Evolutionary conservation across 2,797 vertebrate genomes (phyloP).

Genomic region (Muraenolepis orangiensis): DNA sequence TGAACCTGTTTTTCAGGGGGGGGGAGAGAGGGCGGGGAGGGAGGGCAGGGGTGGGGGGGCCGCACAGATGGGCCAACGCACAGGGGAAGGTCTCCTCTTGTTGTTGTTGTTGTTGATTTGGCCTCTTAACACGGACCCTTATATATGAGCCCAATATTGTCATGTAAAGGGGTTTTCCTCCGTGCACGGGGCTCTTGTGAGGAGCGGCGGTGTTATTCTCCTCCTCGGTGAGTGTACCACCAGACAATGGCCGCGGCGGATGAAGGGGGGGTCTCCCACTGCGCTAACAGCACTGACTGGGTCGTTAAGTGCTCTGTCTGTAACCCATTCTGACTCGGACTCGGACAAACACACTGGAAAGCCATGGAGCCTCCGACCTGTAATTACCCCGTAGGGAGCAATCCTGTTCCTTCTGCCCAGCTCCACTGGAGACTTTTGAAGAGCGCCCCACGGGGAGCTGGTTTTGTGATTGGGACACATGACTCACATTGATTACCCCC

Average conservation of each 20-base stretch:
- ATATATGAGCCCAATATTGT: not conserved
- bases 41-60: not conserved
- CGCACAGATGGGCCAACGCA: not conserved
- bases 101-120: not conserved
- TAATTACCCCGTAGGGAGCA: constrained; percentile 71
- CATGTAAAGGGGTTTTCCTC: not conserved
- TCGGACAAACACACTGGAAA: constrained; percentile 50
- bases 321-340: constrained; percentile 55
- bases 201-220: constrained; percentile 51
- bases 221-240: constrained; percentile 31
- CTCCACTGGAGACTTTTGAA: constrained; percentile 65
- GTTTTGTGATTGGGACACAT: constrained; percentile 66
- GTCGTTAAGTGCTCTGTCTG: constrained; percentile 69
- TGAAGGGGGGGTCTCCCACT: constrained; percentile 47
- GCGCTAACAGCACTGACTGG: constrained; percentile 57
- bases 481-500: constrained; percentile 68
- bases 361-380: constrained; percentile 55
- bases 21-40: constrained; percentile 46
- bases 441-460: constrained; percentile 61
- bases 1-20: constrained; percentile 55
- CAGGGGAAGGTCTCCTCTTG: not conserved
- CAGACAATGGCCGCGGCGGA: constrained; percentile 53
- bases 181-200: constrained; percentile 19
- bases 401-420: constrained; percentile 51
- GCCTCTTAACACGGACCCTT: not conserved